These are phyloP conservation scores for Drosophila bunnanda DNA, from an alignment of 2,888 invertebrate genomes.

Conservation along the genomic window DNA sequence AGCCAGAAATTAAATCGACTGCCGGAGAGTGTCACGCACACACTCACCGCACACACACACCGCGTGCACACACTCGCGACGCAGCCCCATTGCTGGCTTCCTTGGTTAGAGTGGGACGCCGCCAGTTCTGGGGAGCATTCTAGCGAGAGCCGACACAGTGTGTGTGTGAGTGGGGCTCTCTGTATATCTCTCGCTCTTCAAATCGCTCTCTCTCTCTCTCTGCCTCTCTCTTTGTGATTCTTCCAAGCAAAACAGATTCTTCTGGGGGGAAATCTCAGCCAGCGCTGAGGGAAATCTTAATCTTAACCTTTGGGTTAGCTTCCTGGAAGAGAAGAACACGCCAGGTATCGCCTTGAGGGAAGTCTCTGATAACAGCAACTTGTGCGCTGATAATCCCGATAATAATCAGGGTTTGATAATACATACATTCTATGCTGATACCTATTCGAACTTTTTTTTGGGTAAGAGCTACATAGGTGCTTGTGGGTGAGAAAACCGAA, in stretches of 20 bases:
- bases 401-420: constrained; percentile 3
- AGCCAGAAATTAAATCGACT: constrained; percentile 54
- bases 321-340: constrained; percentile 2
- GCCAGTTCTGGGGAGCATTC: constrained; percentile 35
- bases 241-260: constrained; percentile 6
- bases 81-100: constrained; percentile 6
- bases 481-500: neutral
- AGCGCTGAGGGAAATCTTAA: constrained; percentile 4
- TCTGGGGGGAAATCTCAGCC: constrained; percentile 10
- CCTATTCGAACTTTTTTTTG: neutral
- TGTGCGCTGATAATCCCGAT: constrained; percentile 5
- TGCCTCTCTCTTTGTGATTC: constrained; percentile 2
- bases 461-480: neutral
- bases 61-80: neutral
- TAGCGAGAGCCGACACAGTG: constrained; percentile 12
- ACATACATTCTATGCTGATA: neutral
- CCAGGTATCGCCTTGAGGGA: neutral
- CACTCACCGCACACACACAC: neutral
- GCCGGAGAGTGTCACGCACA: constrained; percentile 10
- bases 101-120: constrained; percentile 22
- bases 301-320: constrained; percentile 7
- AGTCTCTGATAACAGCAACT: neutral
- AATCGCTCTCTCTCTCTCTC: neutral
- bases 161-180: constrained; percentile 9
- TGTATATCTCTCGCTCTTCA: constrained; percentile 6